Percentiles rank a stretch among this genome's conserved stretches.
Conservation (phyloP, 2,888 invertebrate genomes). For the Tryphoninae sp. region DNA sequence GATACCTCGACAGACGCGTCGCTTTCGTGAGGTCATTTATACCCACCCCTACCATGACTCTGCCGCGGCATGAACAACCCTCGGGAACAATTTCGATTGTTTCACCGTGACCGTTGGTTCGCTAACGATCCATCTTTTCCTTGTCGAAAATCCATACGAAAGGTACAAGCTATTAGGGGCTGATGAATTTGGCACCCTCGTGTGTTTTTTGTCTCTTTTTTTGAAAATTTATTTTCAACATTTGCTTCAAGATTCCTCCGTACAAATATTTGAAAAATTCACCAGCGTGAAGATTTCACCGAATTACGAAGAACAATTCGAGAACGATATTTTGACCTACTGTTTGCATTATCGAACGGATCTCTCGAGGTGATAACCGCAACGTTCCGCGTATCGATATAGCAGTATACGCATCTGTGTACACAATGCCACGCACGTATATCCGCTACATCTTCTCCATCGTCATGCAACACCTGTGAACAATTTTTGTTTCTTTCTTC, state of each 20-base stretch:
- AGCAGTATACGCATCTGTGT: not conserved
- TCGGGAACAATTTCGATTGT: constrained; percentile 62
- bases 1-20: constrained; percentile 39
- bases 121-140: constrained; percentile 62
- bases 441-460: not conserved
- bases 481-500: not conserved
- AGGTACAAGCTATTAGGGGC: no score
- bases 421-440: not conserved
- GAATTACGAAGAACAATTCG: not conserved
- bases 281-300: not conserved
- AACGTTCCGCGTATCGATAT: not conserved
- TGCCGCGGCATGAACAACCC: constrained; percentile 47
- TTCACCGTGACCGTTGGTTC: constrained; percentile 64
- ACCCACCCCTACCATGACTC: constrained; percentile 34
- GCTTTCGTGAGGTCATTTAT: constrained; percentile 63
- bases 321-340: not conserved
- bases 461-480: not conserved
- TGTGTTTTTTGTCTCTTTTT: no score
- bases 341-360: not conserved
- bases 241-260: not conserved
- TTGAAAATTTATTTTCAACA: no score
- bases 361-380: not conserved
- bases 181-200: no score
- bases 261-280: constrained; percentile 4
- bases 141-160: not conserved